These are phyloP conservation scores for Lasioglossum oenotherae DNA, from an alignment of 2,888 invertebrate genomes.

Conservation along the genomic window DNA sequence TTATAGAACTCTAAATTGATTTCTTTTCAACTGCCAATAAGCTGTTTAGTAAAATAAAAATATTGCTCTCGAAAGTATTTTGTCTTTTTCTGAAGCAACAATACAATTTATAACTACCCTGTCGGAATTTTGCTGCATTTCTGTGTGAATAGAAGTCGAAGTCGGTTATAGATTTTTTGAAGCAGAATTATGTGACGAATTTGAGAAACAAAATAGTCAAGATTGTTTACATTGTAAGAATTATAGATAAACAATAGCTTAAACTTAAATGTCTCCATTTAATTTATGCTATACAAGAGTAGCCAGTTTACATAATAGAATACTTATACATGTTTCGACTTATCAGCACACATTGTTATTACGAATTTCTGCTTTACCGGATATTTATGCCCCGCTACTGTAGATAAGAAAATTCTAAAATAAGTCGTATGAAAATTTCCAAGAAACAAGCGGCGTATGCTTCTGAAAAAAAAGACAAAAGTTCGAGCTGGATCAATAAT, in stretches of 20 bases:
- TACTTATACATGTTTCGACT: neutral
- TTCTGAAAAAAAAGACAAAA: neutral
- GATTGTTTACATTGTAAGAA: neutral
- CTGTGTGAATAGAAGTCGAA: too few species aligned
- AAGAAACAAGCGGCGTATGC: neutral
- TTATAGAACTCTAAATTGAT: too few species aligned
- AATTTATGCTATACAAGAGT: too few species aligned
- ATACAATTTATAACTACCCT: too few species aligned
- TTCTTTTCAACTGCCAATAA: too few species aligned
- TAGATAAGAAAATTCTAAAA: neutral
- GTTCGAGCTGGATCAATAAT: neutral
- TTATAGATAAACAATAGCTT: too few species aligned
- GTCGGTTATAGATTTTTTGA: neutral
- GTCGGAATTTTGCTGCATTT: too few species aligned
- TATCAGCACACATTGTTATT: neutral
- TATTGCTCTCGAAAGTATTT: too few species aligned
- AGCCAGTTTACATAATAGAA: too few species aligned
- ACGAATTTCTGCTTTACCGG: neutral
- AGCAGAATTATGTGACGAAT: neutral
- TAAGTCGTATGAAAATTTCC: neutral
- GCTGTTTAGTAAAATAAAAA: too few species aligned
- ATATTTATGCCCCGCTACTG: neutral
- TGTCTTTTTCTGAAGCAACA: too few species aligned
- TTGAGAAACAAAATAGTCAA: neutral
- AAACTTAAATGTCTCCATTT: neutral